Evolutionary conservation across 1,140 invertebrate species (phyloP).

Genomic region (Sipha flava): DNA sequence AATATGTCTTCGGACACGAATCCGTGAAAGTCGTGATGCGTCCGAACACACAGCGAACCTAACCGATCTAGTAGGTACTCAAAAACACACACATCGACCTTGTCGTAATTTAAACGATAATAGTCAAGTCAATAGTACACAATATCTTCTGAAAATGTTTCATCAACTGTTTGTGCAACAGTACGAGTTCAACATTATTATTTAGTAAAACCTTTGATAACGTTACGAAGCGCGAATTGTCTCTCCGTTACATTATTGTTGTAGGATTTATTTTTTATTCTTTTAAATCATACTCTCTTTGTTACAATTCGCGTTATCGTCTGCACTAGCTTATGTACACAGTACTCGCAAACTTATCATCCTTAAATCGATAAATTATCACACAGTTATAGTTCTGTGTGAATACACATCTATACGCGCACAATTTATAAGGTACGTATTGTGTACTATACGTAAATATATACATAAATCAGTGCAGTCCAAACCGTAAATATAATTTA

Average conservation of each 20-base stretch:
- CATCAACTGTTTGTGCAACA: not conserved
- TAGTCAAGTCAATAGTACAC: not conserved
- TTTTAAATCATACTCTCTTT: not conserved
- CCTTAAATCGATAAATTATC: not conserved
- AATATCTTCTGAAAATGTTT: not conserved
- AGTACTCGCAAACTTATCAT: not conserved
- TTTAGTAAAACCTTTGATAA: not conserved
- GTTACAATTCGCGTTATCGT: not conserved
- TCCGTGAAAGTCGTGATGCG: not conserved
- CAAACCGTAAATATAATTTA: no score
- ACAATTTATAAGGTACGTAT: no score
- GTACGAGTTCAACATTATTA: not conserved
- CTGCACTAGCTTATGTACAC: not conserved
- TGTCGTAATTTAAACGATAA: conserved; percentile 9
- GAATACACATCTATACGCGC: not conserved
- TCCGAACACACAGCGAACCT: no score
- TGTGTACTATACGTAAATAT: no score
- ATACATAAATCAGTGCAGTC: not conserved
- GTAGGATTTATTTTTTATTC: not conserved
- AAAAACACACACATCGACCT: not conserved
- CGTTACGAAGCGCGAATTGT: not conserved
- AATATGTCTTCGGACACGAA: not conserved
- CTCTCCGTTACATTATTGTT: not conserved
- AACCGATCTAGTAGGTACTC: not conserved
- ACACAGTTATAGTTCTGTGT: not conserved